Evolutionary conservation across 2,888 invertebrate species (phyloP).

Genomic region (Lithosia quadra): DNA sequence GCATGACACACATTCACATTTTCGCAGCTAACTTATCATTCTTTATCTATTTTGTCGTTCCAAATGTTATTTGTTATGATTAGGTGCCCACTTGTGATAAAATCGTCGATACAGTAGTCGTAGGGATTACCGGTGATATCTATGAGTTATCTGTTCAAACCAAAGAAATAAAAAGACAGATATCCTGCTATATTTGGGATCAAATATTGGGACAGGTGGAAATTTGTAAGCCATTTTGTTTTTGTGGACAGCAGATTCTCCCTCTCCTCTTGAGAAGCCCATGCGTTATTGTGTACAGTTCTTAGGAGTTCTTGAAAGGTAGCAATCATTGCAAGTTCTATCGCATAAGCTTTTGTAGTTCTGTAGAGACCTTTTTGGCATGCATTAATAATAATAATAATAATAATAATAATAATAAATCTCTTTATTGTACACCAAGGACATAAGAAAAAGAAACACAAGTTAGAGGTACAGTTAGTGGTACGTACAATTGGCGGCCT

Average conservation of each 20-base stretch:
- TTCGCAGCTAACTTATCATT: conserved; percentile 12
- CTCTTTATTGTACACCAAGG: too few species aligned
- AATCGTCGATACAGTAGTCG: conserved; percentile 20
- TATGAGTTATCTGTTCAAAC: background rate
- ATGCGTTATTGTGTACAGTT: background rate
- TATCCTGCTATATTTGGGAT: background rate
- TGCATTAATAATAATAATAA: too few species aligned
- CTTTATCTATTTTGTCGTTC: conserved; percentile 10
- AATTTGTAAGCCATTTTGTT: background rate
- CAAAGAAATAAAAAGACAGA: background rate
- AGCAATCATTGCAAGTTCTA: too few species aligned
- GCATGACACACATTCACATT: conserved; percentile 9
- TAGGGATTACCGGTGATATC: conserved; percentile 12
- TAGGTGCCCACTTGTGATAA: conserved; percentile 14
- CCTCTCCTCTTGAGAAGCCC: background rate
- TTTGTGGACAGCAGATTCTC: background rate
- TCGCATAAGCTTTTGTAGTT: too few species aligned
- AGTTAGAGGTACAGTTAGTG: too few species aligned
- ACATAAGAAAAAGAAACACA: too few species aligned
- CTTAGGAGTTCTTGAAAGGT: too few species aligned
- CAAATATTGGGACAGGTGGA: background rate
- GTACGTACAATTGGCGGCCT: too few species aligned
- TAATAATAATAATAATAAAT: too few species aligned
- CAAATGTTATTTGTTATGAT: conserved; percentile 19
- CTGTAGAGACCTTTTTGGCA: too few species aligned